Percentiles rank a stretch among this genome's conserved stretches.
Evolutionary conservation across 2,797 vertebrate genomes (phyloP).

Genomic region (Cichlasoma orientale): DNA sequence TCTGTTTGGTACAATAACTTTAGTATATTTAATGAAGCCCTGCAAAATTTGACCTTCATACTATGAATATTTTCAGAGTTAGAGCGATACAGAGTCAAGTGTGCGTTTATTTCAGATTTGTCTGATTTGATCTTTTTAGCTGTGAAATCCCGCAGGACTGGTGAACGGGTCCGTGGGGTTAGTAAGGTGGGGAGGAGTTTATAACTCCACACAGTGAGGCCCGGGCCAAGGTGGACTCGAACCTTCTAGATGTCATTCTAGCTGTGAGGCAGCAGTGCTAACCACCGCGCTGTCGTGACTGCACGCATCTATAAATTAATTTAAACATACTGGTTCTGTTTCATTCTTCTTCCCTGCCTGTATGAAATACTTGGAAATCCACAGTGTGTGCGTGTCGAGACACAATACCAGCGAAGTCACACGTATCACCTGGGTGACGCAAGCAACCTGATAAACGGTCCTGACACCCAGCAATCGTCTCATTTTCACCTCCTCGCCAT

Average conservation of each 20-base stretch:
- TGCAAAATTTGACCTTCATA: neutral
- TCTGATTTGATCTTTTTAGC: neutral
- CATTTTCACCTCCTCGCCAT: too few species aligned
- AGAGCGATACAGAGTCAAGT: neutral
- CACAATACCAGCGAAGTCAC: neutral
- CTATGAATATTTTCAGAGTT: neutral
- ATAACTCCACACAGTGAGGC: too few species aligned
- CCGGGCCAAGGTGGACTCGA: too few species aligned
- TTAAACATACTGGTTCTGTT: neutral
- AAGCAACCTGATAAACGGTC: neutral
- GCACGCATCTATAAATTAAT: neutral
- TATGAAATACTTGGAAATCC: too few species aligned
- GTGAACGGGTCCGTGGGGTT: neutral
- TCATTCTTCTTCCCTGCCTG: neutral
- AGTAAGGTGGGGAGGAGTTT: neutral
- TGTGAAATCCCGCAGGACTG: neutral
- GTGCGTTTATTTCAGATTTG: neutral
- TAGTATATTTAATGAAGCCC: neutral
- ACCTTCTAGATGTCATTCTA: too few species aligned
- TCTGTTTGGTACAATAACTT: neutral
- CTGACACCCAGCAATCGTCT: neutral
- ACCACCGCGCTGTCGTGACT: too few species aligned
- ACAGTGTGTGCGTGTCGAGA: neutral
- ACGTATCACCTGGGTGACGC: neutral
- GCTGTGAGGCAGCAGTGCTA: too few species aligned